phyloP scores from a whole-genome alignment of 2,797 vertebrate genomes.

The Bufotes viridis region DNA sequence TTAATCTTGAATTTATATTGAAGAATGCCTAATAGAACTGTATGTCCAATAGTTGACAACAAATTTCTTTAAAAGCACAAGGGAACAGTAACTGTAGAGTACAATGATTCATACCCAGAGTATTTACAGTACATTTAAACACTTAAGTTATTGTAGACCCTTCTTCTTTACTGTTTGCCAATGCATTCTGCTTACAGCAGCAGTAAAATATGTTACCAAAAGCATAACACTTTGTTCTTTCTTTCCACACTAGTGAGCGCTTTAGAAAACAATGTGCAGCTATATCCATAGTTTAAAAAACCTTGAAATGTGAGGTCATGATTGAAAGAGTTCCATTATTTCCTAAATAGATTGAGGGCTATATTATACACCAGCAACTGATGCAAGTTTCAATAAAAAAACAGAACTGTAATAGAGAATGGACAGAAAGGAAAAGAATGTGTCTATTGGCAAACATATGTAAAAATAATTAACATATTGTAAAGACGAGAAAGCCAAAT shows the following conservation, averaged over 20 bases:
- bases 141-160: conserved; percentile 58
- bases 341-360: conserved; percentile 38
- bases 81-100: conserved; percentile 55
- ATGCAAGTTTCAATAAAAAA: conserved; percentile 17
- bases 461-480: not conserved
- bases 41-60: conserved; percentile 41
- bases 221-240: conserved; percentile 56
- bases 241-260: conserved; percentile 48
- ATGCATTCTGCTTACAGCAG: conserved; percentile 56
- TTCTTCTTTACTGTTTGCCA: conserved; percentile 59
- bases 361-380: conserved; percentile 1
- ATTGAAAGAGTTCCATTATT: conserved; percentile 43
- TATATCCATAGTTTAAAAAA: conserved; percentile 52
- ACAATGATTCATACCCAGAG: conserved; percentile 35
- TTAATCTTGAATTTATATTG: conserved; percentile 32
- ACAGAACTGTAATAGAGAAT: conserved; percentile 8
- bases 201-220: conserved; percentile 59
- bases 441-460: not conserved
- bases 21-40: conserved; percentile 26
- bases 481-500: not conserved
- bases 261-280: conserved; percentile 54
- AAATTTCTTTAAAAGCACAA: conserved; percentile 49
- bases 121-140: conserved; percentile 58
- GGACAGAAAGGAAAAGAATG: not conserved
- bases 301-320: conserved; percentile 51